These are phyloP conservation scores for Siderastrea radians DNA, from an alignment of 92 coral and sea anemone genomes.

Conservation along the genomic window DNA sequence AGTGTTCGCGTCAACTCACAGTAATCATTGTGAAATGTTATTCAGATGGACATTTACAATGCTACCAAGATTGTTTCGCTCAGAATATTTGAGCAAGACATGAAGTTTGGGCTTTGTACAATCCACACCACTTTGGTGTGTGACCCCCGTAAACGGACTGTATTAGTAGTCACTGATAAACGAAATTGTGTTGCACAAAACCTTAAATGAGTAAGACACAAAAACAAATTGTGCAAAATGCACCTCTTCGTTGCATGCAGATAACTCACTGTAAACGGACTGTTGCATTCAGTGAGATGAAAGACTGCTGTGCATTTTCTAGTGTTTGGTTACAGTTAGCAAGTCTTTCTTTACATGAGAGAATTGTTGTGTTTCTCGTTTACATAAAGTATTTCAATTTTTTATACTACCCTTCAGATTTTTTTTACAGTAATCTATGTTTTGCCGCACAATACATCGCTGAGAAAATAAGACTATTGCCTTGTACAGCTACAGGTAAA, in stretches of 20 bases:
- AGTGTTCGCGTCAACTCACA: background rate
- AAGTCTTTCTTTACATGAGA: background rate
- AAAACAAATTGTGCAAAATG: background rate
- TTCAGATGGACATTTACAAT: background rate
- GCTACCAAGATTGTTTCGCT: background rate
- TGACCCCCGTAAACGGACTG: too few species aligned
- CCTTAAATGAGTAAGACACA: too few species aligned
- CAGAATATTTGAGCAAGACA: background rate
- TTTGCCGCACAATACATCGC: background rate
- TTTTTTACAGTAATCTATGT: background rate
- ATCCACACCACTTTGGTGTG: too few species aligned
- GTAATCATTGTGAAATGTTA: too few species aligned
- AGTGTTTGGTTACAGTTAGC: background rate
- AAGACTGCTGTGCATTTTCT: background rate
- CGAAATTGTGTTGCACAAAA: too few species aligned
- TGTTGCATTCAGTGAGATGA: background rate
- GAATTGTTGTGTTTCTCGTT: background rate
- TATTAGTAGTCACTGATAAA: too few species aligned
- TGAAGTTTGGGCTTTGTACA: too few species aligned
- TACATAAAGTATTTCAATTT: background rate
- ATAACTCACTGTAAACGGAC: background rate
- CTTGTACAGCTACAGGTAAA: background rate
- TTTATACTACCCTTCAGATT: background rate
- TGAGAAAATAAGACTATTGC: background rate
- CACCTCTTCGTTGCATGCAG: background rate